Evolutionary conservation across 35 echinoderm and acorn worm genomes (phyloP).

Genomic region (Diadema setosum): DNA sequence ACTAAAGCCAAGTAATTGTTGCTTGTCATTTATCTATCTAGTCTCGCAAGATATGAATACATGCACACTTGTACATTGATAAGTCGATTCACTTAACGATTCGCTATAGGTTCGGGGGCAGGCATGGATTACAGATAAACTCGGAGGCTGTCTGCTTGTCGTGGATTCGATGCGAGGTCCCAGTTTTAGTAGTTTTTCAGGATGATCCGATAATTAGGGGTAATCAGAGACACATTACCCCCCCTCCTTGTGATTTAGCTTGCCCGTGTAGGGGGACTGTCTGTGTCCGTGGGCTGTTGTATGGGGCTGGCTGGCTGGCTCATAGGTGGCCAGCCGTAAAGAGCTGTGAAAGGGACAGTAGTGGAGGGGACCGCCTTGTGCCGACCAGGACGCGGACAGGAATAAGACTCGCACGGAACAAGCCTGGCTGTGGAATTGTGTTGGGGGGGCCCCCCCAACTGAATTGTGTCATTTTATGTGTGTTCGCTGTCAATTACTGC

Average conservation of each 20-base stretch:
- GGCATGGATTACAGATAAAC: background rate
- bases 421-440: background rate
- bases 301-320: no score
- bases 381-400: background rate
- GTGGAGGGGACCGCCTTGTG: background rate
- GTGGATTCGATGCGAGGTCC: background rate
- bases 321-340: no score
- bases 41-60: background rate
- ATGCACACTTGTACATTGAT: slow-evolving; percentile 8
- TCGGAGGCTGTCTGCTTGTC: background rate
- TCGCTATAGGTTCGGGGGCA: background rate
- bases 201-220: slow-evolving; percentile 18
- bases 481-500: slow-evolving; percentile 17
- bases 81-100: background rate
- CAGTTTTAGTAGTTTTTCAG: background rate
- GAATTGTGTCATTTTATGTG: background rate
- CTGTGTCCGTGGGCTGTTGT: no score
- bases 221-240: background rate
- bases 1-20: slow-evolving; percentile 15
- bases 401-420: background rate
- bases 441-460: no score
- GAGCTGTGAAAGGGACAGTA: no score
- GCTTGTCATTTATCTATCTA: slow-evolving; percentile 1
- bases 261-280: background rate
- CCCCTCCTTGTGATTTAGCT: background rate